Base-by-base conservation (phyloP, 2,888 invertebrate genomes). In the Zaprionus obscuricornis region DNA sequence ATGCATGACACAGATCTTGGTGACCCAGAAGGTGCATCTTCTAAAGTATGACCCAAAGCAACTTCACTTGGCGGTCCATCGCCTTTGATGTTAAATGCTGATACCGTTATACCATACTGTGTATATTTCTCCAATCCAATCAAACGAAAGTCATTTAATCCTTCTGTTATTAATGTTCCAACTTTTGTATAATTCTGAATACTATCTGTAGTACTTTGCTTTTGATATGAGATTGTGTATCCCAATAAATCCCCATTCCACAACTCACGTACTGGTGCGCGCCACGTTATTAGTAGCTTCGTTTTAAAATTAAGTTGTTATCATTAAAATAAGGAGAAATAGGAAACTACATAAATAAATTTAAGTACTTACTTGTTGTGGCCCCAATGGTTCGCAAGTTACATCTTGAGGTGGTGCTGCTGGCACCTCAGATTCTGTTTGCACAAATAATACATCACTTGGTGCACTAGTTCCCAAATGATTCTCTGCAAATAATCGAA, bases 1-100 rank as follows among this genome's bases (percentile, higher is more conserved):
- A 93, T 91, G 87, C 95, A 95, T 3, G 92, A 91, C 7, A 95
- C 92, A 39, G 93, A 91, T 60, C 92, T 92, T 1, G 95, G 95
- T 4, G 94, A 91, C 0, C 93, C 92, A 69, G 94, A 94, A 0
- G 95, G 95, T 42, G 94, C 95, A 73, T 90, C 86, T 82, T 91
- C 87, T 13, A 90, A 57, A 0, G 90, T 90, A 27, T 89, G 89
- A 1, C 87, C 88, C 16, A 88, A 56, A 2, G 94, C 92, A 0
- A 94, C 93, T 3, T 93, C 92, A 2, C 95, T 94, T 0, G 93
- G 91, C 0, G 96, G 95, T 0, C 96, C 96, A 34, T 94, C 93
- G 0, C 96, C 96, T 24, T 95, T 94, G 0, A 93, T 93, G 89
- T 96, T 96, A 88, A 95, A 96, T 0, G 96, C 96, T 60, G 94